Evolutionary conservation across 92 coral and sea anemone genomes (phyloP).

Genomic region (Phenganax marumi): DNA sequence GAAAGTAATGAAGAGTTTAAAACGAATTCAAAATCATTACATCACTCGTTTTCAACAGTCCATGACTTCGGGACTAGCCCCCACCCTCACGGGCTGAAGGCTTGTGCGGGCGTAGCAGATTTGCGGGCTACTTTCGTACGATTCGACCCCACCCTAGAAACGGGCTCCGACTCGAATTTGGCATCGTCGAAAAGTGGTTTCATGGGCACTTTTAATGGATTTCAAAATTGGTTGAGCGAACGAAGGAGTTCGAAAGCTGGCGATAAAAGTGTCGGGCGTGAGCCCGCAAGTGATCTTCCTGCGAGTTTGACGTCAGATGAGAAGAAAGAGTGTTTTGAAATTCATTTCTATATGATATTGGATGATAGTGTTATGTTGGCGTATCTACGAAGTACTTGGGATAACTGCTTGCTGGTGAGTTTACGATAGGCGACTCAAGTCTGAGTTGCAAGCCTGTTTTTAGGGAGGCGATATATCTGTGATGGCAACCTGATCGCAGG

Average conservation of each 20-base stretch:
- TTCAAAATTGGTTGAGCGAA: constrained; percentile 22
- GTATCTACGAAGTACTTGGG: constrained; percentile 87
- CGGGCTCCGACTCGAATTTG: constrained; percentile 28
- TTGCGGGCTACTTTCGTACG: background rate
- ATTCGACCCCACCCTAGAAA: background rate
- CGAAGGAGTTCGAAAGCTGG: constrained; percentile 10
- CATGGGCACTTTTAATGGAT: constrained; percentile 18
- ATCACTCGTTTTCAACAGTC: constrained; percentile 24
- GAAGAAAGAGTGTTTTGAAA: constrained; percentile 28
- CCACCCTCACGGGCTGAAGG: constrained; percentile 2
- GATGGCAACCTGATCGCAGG: background rate
- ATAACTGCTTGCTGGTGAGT: constrained; percentile 90
- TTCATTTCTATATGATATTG: constrained; percentile 73
- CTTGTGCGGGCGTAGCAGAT: constrained; percentile 23
- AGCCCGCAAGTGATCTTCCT: constrained; percentile 48
- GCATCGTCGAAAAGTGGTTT: constrained; percentile 18
- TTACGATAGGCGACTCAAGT: background rate
- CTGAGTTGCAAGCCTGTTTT: background rate
- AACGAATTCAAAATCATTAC: background rate
- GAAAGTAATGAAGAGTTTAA: background rate
- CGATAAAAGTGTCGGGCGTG: constrained; percentile 6
- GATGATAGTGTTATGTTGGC: constrained; percentile 86
- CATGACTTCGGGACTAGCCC: constrained; percentile 19
- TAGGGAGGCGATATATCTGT: too few species aligned
- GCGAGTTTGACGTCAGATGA: constrained; percentile 26